phyloP scores from a whole-genome alignment of 1,140 invertebrate species.

The Achroia grisella region DNA sequence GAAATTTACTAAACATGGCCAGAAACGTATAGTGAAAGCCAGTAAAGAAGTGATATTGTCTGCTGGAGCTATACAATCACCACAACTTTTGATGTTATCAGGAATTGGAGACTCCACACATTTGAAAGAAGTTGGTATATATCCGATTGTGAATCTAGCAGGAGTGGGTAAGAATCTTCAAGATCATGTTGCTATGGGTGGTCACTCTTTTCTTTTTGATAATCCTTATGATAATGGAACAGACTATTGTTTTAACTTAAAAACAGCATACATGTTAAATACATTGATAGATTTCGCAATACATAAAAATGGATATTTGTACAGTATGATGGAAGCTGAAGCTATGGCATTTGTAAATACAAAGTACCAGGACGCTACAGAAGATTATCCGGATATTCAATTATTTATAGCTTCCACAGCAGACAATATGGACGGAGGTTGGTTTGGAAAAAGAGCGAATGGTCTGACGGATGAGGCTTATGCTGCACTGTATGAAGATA shows the following conservation, averaged over 20 bases:
- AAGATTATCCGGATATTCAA: slow-evolving; percentile 87
- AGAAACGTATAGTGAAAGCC: slow-evolving; percentile 67
- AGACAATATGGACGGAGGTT: slow-evolving; percentile 85
- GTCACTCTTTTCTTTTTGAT: slow-evolving; percentile 74
- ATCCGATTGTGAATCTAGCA: slow-evolving; percentile 74
- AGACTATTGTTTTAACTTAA: slow-evolving; percentile 76
- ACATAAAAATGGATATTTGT: slow-evolving; percentile 76
- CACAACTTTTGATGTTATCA: slow-evolving; percentile 88
- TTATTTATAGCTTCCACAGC: slow-evolving; percentile 81
- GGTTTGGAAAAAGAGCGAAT: slow-evolving; percentile 78
- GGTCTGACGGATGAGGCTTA: slow-evolving; percentile 81
- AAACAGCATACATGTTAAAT: slow-evolving; percentile 70
- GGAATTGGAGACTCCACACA: slow-evolving; percentile 82
- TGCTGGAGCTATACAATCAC: slow-evolving; percentile 82
- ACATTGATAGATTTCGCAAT: slow-evolving; percentile 75
- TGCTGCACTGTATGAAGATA: slow-evolving; percentile 78
- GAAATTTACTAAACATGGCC: slow-evolving; percentile 73
- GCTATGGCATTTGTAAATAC: slow-evolving; percentile 85
- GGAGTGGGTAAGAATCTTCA: slow-evolving; percentile 89
- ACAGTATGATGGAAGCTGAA: slow-evolving; percentile 80
- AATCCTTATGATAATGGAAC: slow-evolving; percentile 60
- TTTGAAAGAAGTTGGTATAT: slow-evolving; percentile 76
- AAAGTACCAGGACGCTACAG: slow-evolving; percentile 76
- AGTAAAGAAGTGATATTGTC: slow-evolving; percentile 82
- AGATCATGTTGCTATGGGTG: slow-evolving; percentile 82